Conservation (phyloP, 2,888 invertebrate genomes). For the Patella pellucida region DNA sequence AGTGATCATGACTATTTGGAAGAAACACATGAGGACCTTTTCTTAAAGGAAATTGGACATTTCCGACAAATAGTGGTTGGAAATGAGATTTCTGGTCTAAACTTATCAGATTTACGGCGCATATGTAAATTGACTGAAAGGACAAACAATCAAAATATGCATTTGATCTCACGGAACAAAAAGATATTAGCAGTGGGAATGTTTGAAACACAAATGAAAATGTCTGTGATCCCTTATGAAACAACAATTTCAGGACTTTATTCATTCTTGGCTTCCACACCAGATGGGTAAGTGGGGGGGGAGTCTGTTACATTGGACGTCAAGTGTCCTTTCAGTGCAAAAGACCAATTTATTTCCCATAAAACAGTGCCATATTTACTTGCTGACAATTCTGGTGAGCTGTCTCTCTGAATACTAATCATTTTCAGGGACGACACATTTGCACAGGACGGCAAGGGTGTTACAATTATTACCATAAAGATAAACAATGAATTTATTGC, state of each 20-base stretch:
- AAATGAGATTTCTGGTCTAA: neutral
- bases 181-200: neutral
- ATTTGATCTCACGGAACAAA: neutral
- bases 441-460: neutral
- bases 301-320: neutral
- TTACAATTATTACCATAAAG: constrained; percentile 13
- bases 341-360: neutral
- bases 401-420: no score
- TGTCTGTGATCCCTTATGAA: neutral
- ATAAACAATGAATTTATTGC: neutral
- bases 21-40: neutral
- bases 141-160: neutral
- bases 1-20: neutral
- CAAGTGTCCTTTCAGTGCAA: neutral
- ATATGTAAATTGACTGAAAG: neutral
- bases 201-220: neutral
- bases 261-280: neutral
- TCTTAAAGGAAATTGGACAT: neutral
- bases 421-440: no score
- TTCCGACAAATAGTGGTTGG: neutral
- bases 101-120: neutral
- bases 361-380: neutral
- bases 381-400: neutral
- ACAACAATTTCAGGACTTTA: neutral
- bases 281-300: neutral